Evolutionary conservation across 2,888 invertebrate species (phyloP).

Genomic region (Pyrgus malvae): DNA sequence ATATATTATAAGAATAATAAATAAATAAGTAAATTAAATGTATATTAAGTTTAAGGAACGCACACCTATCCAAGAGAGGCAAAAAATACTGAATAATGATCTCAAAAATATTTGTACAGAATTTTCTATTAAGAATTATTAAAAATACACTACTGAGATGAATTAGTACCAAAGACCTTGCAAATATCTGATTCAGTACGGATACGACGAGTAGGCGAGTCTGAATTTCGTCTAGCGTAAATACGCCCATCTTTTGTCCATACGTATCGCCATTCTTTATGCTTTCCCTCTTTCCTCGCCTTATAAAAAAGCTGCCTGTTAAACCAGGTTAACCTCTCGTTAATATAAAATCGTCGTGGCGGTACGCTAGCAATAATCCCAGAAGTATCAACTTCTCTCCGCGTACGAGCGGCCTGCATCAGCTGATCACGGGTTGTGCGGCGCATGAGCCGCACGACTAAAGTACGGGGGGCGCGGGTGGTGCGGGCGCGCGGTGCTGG

Average conservation of each 20-base stretch:
- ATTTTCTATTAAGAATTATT: neutral
- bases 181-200: neutral
- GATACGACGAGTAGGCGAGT: neutral
- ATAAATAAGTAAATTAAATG: too few species aligned
- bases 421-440: neutral
- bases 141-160: neutral
- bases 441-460: neutral
- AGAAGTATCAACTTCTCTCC: neutral
- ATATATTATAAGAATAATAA: too few species aligned
- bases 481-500: too few species aligned
- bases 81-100: too few species aligned
- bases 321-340: neutral
- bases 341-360: neutral
- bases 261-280: neutral
- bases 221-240: neutral
- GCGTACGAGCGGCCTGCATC: neutral
- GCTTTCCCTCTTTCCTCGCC: neutral
- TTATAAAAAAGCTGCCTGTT: neutral
- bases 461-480: neutral
- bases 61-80: too few species aligned
- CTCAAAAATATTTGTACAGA: too few species aligned
- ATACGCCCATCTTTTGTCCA: neutral
- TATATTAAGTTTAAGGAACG: too few species aligned
- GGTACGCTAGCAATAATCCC: neutral
- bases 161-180: neutral